phyloP scores from a whole-genome alignment of 2,888 invertebrate genomes.

The Caenorhabditis drosophilae region DNA sequence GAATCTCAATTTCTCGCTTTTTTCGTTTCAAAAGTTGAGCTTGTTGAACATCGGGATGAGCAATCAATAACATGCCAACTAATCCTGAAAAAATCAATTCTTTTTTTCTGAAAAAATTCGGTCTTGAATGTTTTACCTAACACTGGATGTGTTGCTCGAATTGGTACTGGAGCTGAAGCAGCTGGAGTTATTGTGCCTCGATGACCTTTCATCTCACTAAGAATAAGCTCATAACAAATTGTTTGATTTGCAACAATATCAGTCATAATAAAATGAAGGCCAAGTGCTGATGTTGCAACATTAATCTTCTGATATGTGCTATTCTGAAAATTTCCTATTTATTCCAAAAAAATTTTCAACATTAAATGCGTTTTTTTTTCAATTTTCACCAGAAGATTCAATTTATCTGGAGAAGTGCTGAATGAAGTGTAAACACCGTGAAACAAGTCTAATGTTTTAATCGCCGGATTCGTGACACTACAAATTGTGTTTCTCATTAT shows the following conservation, averaged over 20 bases:
- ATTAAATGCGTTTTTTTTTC: background rate
- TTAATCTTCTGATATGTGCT: slow-evolving; percentile 19
- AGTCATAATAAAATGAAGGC: slow-evolving; percentile 43
- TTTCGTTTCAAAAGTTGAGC: slow-evolving; percentile 1
- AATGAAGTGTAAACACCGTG: slow-evolving; percentile 65
- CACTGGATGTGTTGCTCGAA: slow-evolving; percentile 52
- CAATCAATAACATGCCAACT: slow-evolving; percentile 44
- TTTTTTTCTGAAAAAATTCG: too few relatives aligned
- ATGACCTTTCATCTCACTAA: slow-evolving; percentile 47
- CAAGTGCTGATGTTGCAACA: slow-evolving; percentile 31
- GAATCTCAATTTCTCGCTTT: background rate
- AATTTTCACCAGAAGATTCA: slow-evolving; percentile 9
- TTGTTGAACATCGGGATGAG: slow-evolving; percentile 42
- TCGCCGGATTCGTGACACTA: slow-evolving; percentile 45
- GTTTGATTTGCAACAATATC: slow-evolving; percentile 21
- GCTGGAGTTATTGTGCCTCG: slow-evolving; percentile 44
- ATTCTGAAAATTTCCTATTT: slow-evolving; percentile 14
- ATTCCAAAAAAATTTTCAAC: background rate
- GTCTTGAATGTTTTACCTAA: too few relatives aligned
- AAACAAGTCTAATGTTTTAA: slow-evolving; percentile 57
- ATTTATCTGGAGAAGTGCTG: slow-evolving; percentile 34
- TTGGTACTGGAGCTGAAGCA: slow-evolving; percentile 59
- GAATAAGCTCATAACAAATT: slow-evolving; percentile 43
- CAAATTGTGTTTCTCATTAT: too few relatives aligned
- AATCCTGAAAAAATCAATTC: too few relatives aligned